Base-by-base conservation (phyloP, 2,797 vertebrate genomes). In the Oryzias dopingdopingensis region DNA sequence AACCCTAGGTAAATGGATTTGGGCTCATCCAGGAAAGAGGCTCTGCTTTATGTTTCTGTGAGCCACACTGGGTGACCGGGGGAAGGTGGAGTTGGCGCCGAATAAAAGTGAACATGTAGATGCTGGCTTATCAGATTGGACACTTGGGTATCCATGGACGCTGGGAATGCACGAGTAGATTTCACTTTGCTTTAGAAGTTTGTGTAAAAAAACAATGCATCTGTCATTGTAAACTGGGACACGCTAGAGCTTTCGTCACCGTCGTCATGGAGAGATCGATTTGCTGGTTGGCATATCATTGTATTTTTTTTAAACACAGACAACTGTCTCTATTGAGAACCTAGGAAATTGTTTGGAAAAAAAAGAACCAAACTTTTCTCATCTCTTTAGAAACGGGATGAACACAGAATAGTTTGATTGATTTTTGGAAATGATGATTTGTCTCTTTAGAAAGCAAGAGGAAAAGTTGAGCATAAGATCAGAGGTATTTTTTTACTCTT, bases 401-500 rank as follows among this genome's bases (percentile, higher is more conserved):
- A 89, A 82, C 76, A 66, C 71, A 72, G 74, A 89, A 90, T 83
- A 81, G 83, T 76, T 65, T 77, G 81, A 92, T 90, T 90, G 90
- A 91, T 91, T 89, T 90, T 79, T 80, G 60, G 85, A 84, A 84
- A 84, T 87, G 89, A 91, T 88, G 85, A 88, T 80, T 89, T 91
- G 90, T 88, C 88, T 88, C 74, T 85, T 87, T 83, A 84, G 87
- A 89, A 82, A 62, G 72, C 80, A 79, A 79, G 78, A 67, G 70
- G 81, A 75, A 83, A 89, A 83, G 83, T 81, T 79, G 70, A 78
- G 82, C 74, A 79, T 83, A 81, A 86, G 81, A 90, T 89, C 87
- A 91, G 86, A 90, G 82, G 88, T 87, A 92, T 93, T 92, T 37
- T 29, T 93, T 94, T 93, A 91, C 91, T 91, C 91, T 88, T 74